These are phyloP conservation scores for Norana najaformis DNA, from an alignment of 2,888 invertebrate genomes.

Conservation along the genomic window DNA sequence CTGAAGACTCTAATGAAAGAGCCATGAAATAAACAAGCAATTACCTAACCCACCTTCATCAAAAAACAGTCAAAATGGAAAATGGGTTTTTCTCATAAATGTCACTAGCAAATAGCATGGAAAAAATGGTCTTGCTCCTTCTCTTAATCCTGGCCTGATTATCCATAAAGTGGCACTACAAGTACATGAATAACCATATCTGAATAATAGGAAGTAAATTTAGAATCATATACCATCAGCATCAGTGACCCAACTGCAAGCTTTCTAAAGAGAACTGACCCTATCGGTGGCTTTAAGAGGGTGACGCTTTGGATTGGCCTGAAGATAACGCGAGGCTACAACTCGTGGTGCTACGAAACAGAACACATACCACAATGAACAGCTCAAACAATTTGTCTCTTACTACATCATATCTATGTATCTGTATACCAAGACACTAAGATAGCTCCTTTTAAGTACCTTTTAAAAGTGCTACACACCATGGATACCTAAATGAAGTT, in stretches of 20 bases:
- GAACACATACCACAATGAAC: not conserved
- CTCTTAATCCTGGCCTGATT: not conserved
- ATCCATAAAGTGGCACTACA: not conserved
- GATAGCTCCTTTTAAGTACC: not conserved
- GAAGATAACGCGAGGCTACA: constrained; percentile 18
- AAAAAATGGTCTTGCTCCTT: no score
- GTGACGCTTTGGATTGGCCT: constrained; percentile 8
- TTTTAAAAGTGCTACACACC: not conserved
- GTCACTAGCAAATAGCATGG: no score
- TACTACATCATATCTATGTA: not conserved
- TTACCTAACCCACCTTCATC: not conserved
- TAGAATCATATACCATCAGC: no score
- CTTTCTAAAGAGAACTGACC: not conserved
- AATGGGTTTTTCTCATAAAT: not conserved
- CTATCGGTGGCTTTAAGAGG: not conserved
- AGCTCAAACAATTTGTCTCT: not conserved
- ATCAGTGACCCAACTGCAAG: no score
- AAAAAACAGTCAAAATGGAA: not conserved
- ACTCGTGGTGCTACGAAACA: constrained; percentile 16
- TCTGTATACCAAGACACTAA: not conserved
- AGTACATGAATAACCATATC: not conserved
- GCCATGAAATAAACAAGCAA: not conserved
- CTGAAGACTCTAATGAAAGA: not conserved
- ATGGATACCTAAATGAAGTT: not conserved
- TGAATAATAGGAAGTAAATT: no score